Base-by-base conservation (phyloP, 2,797 vertebrate species). In the Linurgus olivaceus region DNA sequence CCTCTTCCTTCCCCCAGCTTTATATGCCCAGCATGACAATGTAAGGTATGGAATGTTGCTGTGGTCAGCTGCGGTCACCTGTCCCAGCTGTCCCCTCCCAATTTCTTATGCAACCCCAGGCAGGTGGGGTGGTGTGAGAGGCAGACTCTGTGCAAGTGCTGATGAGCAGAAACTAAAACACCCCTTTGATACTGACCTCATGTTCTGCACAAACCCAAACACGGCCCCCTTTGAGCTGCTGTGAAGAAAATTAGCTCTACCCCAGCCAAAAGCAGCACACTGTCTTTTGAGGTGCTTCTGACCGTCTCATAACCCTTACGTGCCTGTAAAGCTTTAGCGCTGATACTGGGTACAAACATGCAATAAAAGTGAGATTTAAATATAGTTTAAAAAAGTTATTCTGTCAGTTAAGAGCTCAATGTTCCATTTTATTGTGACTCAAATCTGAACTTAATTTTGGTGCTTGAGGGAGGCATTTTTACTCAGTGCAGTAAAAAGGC, bases 261-360 rank as follows among this genome's bases (percentile, higher is more conserved):
- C 23, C 12, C 7, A 42, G 65, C 9, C 35, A 59, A 76, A 54
- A 54, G 28, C 17, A 65, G 24, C 65, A 44, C 40, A 12, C 31
- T 25, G 29, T 44, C 57, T 83, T 88, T 23, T 23, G n/a, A 77
- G 12, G n/a, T 81, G 9, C 19, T 58, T 93, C 50, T 62, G 72
- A 72, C 31, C 0, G 0, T 11, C n/a, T 25, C 58, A 2, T 25
- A 86, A 61, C 19, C 42, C 29, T 9, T 38, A 31, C 0, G 2
- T 5, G 10, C 31, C 11, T 0, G 1, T 19, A 48, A 18, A 88
- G 13, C 70, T 86, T 68, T 72, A 72, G 28, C 70, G 50, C 13
- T 79, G 55, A 81, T 67, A 48, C 17, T 66, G 28, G 28, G 47
- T 77, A 86, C 25, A 86, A 86, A 74, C 7, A 25, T n/a, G 42